phyloP scores from a whole-genome alignment of 2,797 vertebrate species.

The Cossypha dichroa region DNA sequence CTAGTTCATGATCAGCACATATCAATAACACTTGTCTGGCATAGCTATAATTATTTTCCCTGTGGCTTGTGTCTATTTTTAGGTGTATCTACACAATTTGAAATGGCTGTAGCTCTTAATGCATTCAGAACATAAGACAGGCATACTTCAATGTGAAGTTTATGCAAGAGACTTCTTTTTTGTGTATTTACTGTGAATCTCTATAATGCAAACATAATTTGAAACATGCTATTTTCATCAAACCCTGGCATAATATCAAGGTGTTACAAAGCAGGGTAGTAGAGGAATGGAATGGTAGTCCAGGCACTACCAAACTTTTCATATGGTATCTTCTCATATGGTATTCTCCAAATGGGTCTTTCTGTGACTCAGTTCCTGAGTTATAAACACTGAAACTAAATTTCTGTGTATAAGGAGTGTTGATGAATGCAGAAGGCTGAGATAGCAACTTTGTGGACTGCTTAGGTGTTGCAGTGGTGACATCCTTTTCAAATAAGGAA shows the following conservation, averaged over 20 bases:
- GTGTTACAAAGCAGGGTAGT: neutral
- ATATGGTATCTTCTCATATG: neutral
- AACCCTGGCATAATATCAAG: neutral
- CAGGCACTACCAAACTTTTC: neutral
- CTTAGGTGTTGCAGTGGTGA: neutral
- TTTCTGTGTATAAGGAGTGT: neutral
- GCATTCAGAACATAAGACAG: neutral
- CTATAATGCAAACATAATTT: neutral
- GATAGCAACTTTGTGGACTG: neutral
- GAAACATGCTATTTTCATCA: neutral
- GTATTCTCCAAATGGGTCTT: neutral
- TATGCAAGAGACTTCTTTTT: neutral
- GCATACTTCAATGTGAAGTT: neutral
- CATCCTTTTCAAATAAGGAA: neutral
- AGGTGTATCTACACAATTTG: neutral
- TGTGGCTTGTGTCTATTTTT: neutral
- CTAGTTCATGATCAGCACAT: neutral
- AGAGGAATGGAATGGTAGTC: neutral
- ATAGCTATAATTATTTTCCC: neutral
- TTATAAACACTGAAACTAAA: neutral
- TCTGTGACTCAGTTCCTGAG: neutral
- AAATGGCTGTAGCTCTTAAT: neutral
- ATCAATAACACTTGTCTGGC: neutral
- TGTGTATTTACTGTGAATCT: neutral
- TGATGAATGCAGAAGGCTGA: neutral